Evolutionary conservation across 2,888 invertebrate species (phyloP).

Genomic region (Phasia obesa): DNA sequence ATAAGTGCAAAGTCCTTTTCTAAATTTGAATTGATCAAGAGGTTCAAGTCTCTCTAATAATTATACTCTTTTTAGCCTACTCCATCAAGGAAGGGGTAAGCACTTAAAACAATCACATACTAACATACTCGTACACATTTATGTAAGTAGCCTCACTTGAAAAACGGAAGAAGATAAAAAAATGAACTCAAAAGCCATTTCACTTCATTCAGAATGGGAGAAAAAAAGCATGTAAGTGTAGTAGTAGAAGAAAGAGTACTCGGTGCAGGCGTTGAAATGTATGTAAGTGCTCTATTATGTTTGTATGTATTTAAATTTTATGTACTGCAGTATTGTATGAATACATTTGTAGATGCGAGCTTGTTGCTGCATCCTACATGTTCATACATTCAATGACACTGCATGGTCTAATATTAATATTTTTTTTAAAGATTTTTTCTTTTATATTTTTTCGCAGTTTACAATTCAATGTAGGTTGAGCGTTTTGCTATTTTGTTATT

Average conservation of each 20-base stretch:
- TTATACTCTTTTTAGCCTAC: neutral
- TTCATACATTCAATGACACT: conserved; percentile 15
- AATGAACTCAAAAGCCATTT: conserved; percentile 41
- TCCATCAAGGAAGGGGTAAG: conserved; percentile 5
- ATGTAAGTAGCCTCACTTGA: conserved; percentile 57
- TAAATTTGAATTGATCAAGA: neutral
- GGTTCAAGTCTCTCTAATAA: conserved; percentile 14
- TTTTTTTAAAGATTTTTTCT: conserved; percentile 24
- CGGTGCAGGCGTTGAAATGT: neutral
- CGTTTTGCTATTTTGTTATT: conserved; percentile 49
- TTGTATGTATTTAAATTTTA: conserved; percentile 34
- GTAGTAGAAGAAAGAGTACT: conserved; percentile 5
- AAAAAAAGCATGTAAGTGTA: neutral
- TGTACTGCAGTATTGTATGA: conserved; percentile 14
- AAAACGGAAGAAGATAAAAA: conserved; percentile 39
- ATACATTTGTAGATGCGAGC: conserved; percentile 6
- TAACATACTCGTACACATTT: conserved; percentile 26
- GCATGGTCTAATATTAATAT: neutral
- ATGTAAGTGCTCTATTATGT: neutral
- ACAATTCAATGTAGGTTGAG: conserved; percentile 65
- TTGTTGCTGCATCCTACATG: conserved; percentile 26
- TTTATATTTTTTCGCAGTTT: conserved; percentile 27
- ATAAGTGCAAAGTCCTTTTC: neutral
- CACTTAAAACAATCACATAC: conserved; percentile 11
- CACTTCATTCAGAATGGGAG: conserved; percentile 30